These are phyloP conservation scores for Australoheros facetus DNA, from an alignment of 2,797 vertebrate genomes.

Conservation along the genomic window DNA sequence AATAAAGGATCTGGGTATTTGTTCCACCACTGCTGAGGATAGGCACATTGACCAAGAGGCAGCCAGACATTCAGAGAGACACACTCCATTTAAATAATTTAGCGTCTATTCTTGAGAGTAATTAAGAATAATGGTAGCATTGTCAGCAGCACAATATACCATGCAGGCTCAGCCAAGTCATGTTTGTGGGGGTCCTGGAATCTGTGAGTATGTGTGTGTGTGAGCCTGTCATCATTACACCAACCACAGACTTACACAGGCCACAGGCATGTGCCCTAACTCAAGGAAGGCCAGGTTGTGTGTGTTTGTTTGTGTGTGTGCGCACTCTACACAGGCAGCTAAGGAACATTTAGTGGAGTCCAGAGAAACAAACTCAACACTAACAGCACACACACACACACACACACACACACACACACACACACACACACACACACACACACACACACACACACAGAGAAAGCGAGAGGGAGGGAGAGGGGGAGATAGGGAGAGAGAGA, in stretches of 20 bases:
- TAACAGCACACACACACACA: conserved; percentile 29
- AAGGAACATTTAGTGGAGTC: conserved; percentile 46
- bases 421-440: conserved; percentile 4
- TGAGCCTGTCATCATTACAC: conserved; percentile 79
- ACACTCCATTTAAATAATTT: conserved; percentile 63
- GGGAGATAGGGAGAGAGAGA: no score
- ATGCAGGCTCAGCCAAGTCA: conserved; percentile 74
- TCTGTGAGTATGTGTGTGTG: conserved; percentile 72
- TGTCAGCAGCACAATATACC: conserved; percentile 75
- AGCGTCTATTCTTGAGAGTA: conserved; percentile 59
- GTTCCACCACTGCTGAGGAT: conserved; percentile 14
- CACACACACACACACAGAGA: neutral
- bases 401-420: neutral
- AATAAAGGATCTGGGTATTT: conserved; percentile 12
- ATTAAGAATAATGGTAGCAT: conserved; percentile 73
- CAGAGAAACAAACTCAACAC: conserved; percentile 48
- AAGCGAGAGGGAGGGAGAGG: neutral
- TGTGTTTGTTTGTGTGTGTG: conserved; percentile 24
- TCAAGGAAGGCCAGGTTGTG: conserved; percentile 49
- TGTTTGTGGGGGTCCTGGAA: conserved; percentile 82
- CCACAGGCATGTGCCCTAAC: conserved; percentile 81
- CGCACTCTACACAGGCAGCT: conserved; percentile 19
- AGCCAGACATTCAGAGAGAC: conserved; percentile 45
- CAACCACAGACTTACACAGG: conserved; percentile 80
- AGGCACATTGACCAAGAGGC: conserved; percentile 24